Conservation (phyloP, 92 coral and sea anemone genomes). For the Epizoanthus ramosus region DNA sequence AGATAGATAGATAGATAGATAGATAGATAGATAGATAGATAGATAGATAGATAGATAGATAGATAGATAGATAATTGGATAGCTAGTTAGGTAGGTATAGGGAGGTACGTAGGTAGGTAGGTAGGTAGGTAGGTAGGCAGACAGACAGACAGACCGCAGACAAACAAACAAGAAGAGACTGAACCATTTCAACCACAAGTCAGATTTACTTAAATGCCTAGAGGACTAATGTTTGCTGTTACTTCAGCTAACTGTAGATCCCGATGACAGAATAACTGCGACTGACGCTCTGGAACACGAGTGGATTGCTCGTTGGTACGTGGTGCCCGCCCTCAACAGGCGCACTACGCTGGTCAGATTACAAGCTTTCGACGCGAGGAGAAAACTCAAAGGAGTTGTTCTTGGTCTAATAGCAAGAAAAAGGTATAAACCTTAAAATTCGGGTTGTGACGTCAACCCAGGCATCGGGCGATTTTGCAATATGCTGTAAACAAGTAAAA, state of each 20-base stretch:
- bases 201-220: not conserved
- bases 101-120: too few species aligned
- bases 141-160: not conserved
- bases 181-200: not conserved
- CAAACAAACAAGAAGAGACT: not conserved
- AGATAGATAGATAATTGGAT: too few species aligned
- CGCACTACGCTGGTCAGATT: slow-evolving; percentile 81
- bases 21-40: too few species aligned
- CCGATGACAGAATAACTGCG: slow-evolving; percentile 71
- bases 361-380: slow-evolving; percentile 84
- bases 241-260: slow-evolving; percentile 72
- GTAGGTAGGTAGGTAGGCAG: too few species aligned
- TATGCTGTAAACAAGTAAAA: too few species aligned
- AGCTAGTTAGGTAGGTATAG: too few species aligned
- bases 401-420: slow-evolving; percentile 91
- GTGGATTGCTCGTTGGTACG: slow-evolving; percentile 76
- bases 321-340: slow-evolving; percentile 71
- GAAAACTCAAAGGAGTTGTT: slow-evolving; percentile 88
- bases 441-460: not conserved
- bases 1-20: too few species aligned
- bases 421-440: too few species aligned
- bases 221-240: not conserved
- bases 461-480: too few species aligned
- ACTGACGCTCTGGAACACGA: slow-evolving; percentile 78
- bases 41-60: too few species aligned